Evolutionary conservation across 64 coral and sea anemone genomes (phyloP).

Genomic region (Anthopleura sola): DNA sequence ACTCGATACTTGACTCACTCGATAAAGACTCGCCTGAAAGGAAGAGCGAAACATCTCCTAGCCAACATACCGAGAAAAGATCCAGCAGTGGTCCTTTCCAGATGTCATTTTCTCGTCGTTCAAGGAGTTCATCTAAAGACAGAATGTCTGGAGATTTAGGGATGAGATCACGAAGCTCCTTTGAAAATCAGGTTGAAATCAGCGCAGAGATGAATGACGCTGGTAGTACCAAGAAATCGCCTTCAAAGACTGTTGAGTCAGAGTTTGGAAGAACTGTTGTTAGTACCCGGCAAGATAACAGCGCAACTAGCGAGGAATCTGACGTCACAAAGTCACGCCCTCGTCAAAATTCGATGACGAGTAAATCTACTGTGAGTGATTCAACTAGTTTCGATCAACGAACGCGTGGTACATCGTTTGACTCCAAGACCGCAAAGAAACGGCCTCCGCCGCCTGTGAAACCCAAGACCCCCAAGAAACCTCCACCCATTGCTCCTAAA

Average conservation of each 20-base stretch:
- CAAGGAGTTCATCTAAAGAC: neutral
- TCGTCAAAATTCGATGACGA: constrained; percentile 11
- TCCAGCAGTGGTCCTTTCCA: neutral
- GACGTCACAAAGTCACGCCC: neutral
- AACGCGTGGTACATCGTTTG: neutral
- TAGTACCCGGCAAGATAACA: neutral
- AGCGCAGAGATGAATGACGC: neutral
- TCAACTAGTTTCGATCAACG: neutral
- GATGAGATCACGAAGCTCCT: neutral
- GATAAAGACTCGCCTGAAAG: neutral
- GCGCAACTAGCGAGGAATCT: neutral
- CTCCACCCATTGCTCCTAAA: constrained; percentile 28
- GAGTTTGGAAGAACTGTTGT: neutral
- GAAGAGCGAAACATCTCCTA: neutral
- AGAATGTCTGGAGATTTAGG: neutral
- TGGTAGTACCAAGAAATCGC: neutral
- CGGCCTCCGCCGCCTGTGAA: constrained; percentile 59
- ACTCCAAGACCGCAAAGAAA: constrained; percentile 52
- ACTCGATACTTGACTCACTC: neutral
- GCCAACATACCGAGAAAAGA: neutral
- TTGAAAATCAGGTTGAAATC: neutral
- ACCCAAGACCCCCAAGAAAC: constrained; percentile 60
- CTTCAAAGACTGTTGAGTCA: neutral
- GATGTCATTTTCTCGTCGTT: neutral
- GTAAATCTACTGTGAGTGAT: neutral